Base-by-base conservation (phyloP, 2,113 vertebrate genomes). In the Pterocles burchelli region DNA sequence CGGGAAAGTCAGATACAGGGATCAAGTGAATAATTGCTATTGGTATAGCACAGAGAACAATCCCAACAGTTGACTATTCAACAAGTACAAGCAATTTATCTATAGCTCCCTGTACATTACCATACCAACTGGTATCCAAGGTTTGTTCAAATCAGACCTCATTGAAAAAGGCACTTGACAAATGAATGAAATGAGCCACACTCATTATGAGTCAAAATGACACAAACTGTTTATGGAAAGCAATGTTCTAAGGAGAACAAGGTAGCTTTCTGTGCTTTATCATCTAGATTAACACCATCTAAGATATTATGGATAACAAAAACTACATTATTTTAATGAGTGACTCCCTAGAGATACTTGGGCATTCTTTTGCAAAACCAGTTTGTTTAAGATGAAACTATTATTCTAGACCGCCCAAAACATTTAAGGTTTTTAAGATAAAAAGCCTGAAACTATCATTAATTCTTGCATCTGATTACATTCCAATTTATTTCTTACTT, bases 401-500 rank as follows among this genome's bases (percentile, higher is more conserved):
- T 52, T 86, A 28, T 75, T 87, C 52, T 38, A 61, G 20, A 71
- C 62, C 29, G 29, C 25, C 57, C 28, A 61, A 90, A 96, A 34
- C 13, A 65, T 82, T 96, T 89, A 65, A 85, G 61, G 21, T 91
- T 85, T 67, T 22, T 48, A 76, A 78, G 52, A 94, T 43, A 57
- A 92, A 90, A 72, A 85, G 83, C 14, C 85, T 96, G 41, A 45
- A 93, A 66, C 59, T 13, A 29, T 90, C 81, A 94, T 95, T 96
- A 95, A 92, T 96, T 96, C 54, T 96, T 89, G 94, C 33, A 94
- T 54, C 72, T 97, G 93, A 95, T 96, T 95, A 65, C 66, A 93
- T 96, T 97, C 88, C 62, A 95, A 80, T 96, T 86, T 96, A 92
- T 95, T 97, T 96, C 31, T 83, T 63, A 90, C 67, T 90, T 95